Base-by-base conservation (phyloP, 2,113 vertebrate genomes). In the Parus major region DNA sequence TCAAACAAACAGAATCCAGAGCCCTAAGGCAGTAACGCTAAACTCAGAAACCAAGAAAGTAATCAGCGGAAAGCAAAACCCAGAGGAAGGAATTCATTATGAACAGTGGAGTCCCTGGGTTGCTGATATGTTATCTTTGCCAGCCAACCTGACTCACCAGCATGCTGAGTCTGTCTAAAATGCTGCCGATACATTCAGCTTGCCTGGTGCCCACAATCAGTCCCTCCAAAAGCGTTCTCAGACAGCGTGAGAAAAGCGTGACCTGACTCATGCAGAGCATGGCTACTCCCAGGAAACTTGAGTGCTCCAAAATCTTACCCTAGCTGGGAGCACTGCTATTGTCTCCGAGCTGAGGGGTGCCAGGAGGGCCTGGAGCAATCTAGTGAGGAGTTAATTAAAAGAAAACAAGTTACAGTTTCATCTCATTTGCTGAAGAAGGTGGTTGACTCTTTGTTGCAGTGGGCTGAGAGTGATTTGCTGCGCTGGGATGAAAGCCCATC, bases 361-460 rank as follows among this genome's bases (percentile, higher is more conserved):
- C 92, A 53, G 69, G n/a, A 83, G 57, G 12, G 92, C 94, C 93
- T 46, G 57, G 33, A 94, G 91, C 78, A 63, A 82, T 42, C 47
- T 52, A 91, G 79, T 73, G 91, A 93, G 73, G 60, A 97, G 93
- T 97, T 97, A 97, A 97, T 97, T 97, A 96, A 97, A 97, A 92
- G 91, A 92, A 94, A 96, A 95, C 86, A 97, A 93, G 88, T 81
- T 95, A 76, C 86, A 63, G 55, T 93, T 96, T 83, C 52, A 80
- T 72, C 93, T 92, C 47, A 75, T 79, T 96, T 90, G 33, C 49
- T 85, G 59, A 77, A 71, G 79, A 95, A 88, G 56, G 25, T 44
- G 56, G 65, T 90, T 94, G 77, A 91, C 49, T 68, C 82, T 92
- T 93, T 55, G 52, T 86, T 88, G 46, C 29, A 68, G 28, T 33